Conservation (phyloP, 2,888 invertebrate species). For the Polydrusus pterygomalis region DNA sequence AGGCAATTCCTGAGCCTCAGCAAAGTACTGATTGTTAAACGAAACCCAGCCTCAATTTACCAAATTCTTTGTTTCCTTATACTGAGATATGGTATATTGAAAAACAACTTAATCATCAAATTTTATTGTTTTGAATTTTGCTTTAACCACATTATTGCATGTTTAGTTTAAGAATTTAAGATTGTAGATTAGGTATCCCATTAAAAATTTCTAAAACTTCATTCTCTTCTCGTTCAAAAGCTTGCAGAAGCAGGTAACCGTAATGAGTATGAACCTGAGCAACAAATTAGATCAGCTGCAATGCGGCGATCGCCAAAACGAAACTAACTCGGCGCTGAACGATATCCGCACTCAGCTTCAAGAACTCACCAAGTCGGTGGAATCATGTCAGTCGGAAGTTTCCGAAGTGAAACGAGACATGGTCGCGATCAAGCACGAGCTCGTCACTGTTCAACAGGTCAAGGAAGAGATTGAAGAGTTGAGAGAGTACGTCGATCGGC, state of each 20-base stretch:
- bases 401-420: slow-evolving; percentile 95
- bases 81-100: too few species aligned
- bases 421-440: slow-evolving; percentile 95
- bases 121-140: too few species aligned
- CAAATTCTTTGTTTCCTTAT: too few species aligned
- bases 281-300: slow-evolving; percentile 96
- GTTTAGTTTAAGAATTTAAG: background rate
- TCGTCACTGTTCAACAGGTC: slow-evolving; percentile 95
- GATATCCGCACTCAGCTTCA: slow-evolving; percentile 95
- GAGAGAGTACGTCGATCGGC: slow-evolving; percentile 92
- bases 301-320: slow-evolving; percentile 89
- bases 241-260: slow-evolving; percentile 98
- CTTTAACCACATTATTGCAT: too few species aligned
- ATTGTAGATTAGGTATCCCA: background rate
- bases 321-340: slow-evolving; percentile 94
- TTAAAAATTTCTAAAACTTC: background rate
- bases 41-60: too few species aligned
- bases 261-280: slow-evolving; percentile 97
- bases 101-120: too few species aligned
- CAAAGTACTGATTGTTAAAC: too few species aligned
- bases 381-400: slow-evolving; percentile 95
- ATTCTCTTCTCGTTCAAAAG: slow-evolving; percentile 71
- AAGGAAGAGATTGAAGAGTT: slow-evolving; percentile 96
- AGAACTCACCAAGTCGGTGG: slow-evolving; percentile 94
- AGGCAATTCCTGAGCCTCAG: too few species aligned